Base-by-base conservation (phyloP, 1,140 invertebrate species). In the Adoxophyes honmai region DNA sequence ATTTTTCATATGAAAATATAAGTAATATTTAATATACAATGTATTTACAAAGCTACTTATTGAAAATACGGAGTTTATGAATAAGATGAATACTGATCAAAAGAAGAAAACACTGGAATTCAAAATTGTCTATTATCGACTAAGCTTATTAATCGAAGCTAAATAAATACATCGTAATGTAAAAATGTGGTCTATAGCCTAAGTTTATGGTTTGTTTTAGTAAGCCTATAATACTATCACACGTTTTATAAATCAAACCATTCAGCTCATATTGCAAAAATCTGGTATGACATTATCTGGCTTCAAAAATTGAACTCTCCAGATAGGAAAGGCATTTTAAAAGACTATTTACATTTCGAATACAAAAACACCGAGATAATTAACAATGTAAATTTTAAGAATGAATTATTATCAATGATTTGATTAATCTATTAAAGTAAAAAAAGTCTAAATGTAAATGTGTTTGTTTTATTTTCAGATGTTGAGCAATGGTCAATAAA, bases 1-100 rank as follows among this genome's bases (percentile, higher is more conserved):
- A 51, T 72, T 77, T 70, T 59, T 73, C 67, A 70, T 83, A 86
- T 59, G 82, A 83, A 86, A 86, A 86, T 86, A 86, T 82, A 77
- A 73, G 68, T 70, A 65, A 69, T 77, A 73, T 76, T 73, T 70
- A 71, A 64, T 64, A 60, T 68, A 76, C 66, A 74, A 66, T 66
- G 55, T 81, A 83, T 80, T 69, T 85, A 85, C 78, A 85, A 68
- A 65, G 62, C 64, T 71, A 62, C 62, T 64, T 59, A 60, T 62
- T 64, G 58, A 65, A 65, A 68, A 60, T 65, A 66, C 2, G 6
- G 2, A 28, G 64, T 70, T 52, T 72, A 68, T 74, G 75, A 72
- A 70, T 60, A 62, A 64, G 64, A 68, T 70, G 56, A 85, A 83
- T 82, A 83, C 80, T 83, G 79, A 75, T 74, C 7, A 34, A 28